Evolutionary conservation across 1,140 invertebrate species (phyloP).

Genomic region (Drosophila pseudoananassae): DNA sequence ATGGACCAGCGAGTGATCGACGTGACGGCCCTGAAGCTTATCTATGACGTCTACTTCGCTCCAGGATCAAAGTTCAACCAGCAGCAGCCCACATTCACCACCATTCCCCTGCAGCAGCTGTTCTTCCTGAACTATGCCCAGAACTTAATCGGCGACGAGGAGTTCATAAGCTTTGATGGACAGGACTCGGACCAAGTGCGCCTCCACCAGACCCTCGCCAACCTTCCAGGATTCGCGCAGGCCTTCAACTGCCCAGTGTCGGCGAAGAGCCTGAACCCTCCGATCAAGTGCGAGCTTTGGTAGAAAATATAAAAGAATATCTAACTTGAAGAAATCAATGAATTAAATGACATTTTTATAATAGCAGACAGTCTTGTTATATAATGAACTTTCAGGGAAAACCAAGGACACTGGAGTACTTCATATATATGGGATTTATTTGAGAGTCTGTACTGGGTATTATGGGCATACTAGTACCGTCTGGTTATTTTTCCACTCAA

Average conservation of each 20-base stretch:
- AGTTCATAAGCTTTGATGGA: slow-evolving; percentile 10
- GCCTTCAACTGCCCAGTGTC: slow-evolving; percentile 33
- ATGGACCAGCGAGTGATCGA: slow-evolving; percentile 55
- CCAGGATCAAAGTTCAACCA: slow-evolving; percentile 3
- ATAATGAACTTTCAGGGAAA: too few species aligned
- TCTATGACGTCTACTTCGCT: slow-evolving; percentile 61
- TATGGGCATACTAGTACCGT: too few species aligned
- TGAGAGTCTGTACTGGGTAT: too few species aligned
- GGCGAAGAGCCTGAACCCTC: neutral
- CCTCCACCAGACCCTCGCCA: slow-evolving; percentile 44
- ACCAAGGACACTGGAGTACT: too few species aligned
- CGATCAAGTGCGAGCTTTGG: slow-evolving; percentile 16
- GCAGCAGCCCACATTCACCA: slow-evolving; percentile 40
- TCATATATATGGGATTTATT: too few species aligned
- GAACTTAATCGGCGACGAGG: slow-evolving; percentile 33
- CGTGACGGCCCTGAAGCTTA: slow-evolving; percentile 43
- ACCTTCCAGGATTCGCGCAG: slow-evolving; percentile 49
- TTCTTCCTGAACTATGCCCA: slow-evolving; percentile 72
- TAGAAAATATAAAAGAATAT: neutral
- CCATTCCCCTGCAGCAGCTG: slow-evolving; percentile 39
- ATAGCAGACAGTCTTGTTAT: too few species aligned
- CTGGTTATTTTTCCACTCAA: slow-evolving; percentile 46
- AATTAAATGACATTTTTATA: too few species aligned
- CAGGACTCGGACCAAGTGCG: slow-evolving; percentile 58
- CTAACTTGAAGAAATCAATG: neutral